A percentile compares a stretch with the other conserved stretches of the same genome.
Conservation (phyloP, 2,888 invertebrate species). For the Phyllotreta cruciferae region DNA sequence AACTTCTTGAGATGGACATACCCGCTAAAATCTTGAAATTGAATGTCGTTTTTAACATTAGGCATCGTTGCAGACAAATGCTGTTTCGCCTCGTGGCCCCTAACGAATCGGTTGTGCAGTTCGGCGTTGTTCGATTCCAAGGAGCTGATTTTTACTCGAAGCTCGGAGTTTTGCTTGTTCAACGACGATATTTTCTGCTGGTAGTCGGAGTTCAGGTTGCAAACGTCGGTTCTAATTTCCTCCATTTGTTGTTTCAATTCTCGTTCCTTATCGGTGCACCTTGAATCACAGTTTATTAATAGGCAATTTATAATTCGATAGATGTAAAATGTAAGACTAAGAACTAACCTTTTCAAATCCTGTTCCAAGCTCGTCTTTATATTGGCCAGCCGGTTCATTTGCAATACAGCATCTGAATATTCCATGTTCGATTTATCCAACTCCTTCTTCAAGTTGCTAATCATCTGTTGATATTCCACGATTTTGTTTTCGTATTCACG, state of each 20-base stretch:
- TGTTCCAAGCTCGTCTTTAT: conserved; percentile 73
- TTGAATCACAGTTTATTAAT: background rate
- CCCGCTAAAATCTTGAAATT: conserved; percentile 43
- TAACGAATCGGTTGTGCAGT: conserved; percentile 55
- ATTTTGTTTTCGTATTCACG: conserved; percentile 50
- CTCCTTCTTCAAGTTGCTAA: conserved; percentile 67
- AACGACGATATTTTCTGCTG: conserved; percentile 51
- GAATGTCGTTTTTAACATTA: conserved; percentile 26
- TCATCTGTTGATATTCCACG: conserved; percentile 60
- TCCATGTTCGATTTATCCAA: conserved; percentile 76
- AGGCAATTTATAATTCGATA: background rate
- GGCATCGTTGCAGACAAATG: conserved; percentile 40
- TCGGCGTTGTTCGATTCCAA: conserved; percentile 58
- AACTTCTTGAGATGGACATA: background rate
- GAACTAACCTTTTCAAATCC: conserved; percentile 61
- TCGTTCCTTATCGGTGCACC: conserved; percentile 61
- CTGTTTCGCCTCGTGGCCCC: conserved; percentile 37
- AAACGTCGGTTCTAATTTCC: conserved; percentile 52
- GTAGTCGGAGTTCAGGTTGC: conserved; percentile 49
- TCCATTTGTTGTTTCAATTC: conserved; percentile 57
- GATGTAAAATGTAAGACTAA: background rate
- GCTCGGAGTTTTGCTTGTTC: conserved; percentile 61
- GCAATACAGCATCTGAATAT: conserved; percentile 76
- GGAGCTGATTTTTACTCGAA: conserved; percentile 58
- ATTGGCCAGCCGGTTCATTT: conserved; percentile 75